A percentile compares a stretch with the other conserved stretches of the same genome.
Evolutionary conservation across 2,113 vertebrate genomes (phyloP).

Genomic region (Xiphophorus hellerii): DNA sequence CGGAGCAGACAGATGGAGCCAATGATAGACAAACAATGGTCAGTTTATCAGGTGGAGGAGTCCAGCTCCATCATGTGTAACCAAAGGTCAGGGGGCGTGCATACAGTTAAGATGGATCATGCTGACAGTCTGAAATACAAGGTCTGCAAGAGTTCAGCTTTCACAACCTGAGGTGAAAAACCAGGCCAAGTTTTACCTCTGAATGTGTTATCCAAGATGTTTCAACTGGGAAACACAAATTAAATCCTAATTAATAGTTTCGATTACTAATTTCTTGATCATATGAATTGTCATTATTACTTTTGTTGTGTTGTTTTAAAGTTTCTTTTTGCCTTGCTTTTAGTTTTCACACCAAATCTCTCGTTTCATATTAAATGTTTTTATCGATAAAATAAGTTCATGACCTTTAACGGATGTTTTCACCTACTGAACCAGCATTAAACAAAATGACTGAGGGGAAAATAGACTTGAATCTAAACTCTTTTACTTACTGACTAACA

Average conservation of each 20-base stretch:
- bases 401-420: neutral
- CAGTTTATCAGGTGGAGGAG: conserved; percentile 29
- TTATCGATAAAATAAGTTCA: neutral
- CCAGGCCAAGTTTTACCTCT: neutral
- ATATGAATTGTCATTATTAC: no score
- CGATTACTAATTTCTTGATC: no score
- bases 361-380: neutral
- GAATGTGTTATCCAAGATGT: neutral
- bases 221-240: neutral
- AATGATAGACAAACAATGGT: conserved; percentile 13
- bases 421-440: no score
- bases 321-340: neutral
- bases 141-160: neutral
- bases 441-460: no score
- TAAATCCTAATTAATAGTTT: no score
- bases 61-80: neutral
- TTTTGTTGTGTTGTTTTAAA: neutral
- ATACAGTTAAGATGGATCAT: neutral
- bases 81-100: conserved; percentile 36
- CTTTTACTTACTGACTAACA: no score
- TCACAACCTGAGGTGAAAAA: neutral
- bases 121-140: neutral
- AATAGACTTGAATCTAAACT: no score
- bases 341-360: no score
- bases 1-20: neutral